phyloP scores from a whole-genome alignment of 1,140 invertebrate genomes.

The Drosophila sp. region DNA sequence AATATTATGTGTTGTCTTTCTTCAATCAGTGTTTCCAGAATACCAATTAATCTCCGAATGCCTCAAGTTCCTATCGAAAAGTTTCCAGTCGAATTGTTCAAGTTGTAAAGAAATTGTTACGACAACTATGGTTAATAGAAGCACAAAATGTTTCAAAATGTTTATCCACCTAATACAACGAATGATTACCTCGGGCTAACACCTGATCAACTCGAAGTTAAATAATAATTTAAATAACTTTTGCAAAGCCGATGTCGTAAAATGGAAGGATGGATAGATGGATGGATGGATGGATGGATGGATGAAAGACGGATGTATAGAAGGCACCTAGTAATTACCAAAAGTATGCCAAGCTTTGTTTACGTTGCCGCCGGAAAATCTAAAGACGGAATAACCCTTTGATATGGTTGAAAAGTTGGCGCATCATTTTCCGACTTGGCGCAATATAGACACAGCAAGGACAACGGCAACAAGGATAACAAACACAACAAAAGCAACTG shows the following conservation, averaged over 20 bases:
- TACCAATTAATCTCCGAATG: too few relatives aligned
- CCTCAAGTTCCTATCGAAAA: too few relatives aligned
- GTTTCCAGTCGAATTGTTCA: too few relatives aligned
- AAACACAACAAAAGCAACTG: neutral
- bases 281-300: neutral
- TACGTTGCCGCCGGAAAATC: constrained; percentile 25
- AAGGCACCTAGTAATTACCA: neutral
- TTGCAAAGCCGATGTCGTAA: neutral
- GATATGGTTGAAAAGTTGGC: constrained; percentile 26
- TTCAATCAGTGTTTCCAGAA: too few relatives aligned
- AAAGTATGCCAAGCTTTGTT: constrained; percentile 40
- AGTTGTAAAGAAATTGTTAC: too few relatives aligned
- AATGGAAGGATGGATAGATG: neutral
- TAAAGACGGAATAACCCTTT: constrained; percentile 41
- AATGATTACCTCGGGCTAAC: too few relatives aligned
- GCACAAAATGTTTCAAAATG: too few relatives aligned
- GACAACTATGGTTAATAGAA: too few relatives aligned
- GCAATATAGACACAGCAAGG: constrained; percentile 24
- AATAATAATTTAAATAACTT: constrained; percentile 5
- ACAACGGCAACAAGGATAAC: constrained; percentile 11
- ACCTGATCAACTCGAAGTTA: neutral
- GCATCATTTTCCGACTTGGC: constrained; percentile 26
- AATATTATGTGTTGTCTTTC: too few relatives aligned
- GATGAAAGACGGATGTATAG: neutral
- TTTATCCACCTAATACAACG: too few relatives aligned